Percentiles rank a stretch among this genome's conserved stretches.
phyloP scores from a whole-genome alignment of 1,140 invertebrate species.

The Cyrtorhinus lividipennis region DNA sequence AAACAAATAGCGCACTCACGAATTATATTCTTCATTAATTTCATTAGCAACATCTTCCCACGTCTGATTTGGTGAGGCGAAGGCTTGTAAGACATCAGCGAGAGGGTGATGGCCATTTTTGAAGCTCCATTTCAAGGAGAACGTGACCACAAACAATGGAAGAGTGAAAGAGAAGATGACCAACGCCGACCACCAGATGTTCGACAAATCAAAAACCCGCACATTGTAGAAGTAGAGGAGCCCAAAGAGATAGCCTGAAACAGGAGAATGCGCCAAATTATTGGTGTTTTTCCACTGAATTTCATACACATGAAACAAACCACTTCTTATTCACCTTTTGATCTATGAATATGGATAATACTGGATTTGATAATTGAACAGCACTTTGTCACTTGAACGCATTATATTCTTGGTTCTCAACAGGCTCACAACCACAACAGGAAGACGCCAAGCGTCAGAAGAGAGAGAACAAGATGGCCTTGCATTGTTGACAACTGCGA shows the following conservation, averaged over 20 bases:
- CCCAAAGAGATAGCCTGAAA: constrained; percentile 43
- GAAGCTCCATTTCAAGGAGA: constrained; percentile 30
- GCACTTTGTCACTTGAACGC: too few species aligned
- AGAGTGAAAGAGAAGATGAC: constrained; percentile 29
- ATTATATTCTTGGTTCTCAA: too few species aligned
- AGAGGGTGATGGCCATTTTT: constrained; percentile 65
- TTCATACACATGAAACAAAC: too few species aligned
- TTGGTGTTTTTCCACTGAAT: not conserved
- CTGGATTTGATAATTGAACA: too few species aligned
- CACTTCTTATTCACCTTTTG: too few species aligned
- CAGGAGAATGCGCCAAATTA: not conserved
- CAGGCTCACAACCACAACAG: too few species aligned
- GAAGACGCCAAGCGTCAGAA: too few species aligned
- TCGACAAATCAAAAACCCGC: constrained; percentile 31
- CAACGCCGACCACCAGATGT: constrained; percentile 29
- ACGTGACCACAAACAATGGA: constrained; percentile 34
- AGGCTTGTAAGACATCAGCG: constrained; percentile 44
- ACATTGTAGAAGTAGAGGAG: constrained; percentile 29
- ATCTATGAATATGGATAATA: too few species aligned
- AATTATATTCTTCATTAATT: constrained; percentile 57
- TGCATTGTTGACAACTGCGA: too few species aligned
- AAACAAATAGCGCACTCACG: too few species aligned
- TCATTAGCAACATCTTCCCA: constrained; percentile 53
- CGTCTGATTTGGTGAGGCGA: constrained; percentile 40
- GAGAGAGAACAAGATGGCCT: too few species aligned